Evolutionary conservation across 2,888 invertebrate genomes (phyloP), one percentile per base, ranked within the genome.

Genomic region (Philhelius pedissequus): DNA sequence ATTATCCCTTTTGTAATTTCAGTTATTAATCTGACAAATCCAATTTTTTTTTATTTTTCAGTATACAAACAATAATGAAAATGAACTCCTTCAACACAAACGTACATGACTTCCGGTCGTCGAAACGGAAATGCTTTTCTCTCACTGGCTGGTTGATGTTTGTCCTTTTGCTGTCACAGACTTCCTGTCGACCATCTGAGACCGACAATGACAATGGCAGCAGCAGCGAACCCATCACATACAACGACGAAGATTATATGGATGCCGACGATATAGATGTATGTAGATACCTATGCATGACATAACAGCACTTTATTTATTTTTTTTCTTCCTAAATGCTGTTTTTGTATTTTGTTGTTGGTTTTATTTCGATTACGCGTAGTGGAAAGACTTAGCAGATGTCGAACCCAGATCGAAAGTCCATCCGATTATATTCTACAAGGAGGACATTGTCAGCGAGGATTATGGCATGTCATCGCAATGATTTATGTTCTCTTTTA

Each of bases 391-490:
- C 62, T 88, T 89, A 3, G 87, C 87, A 68, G 18, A 87, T 30
- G 88, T 88, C 20, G 88, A 88, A 25, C 32, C 71, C 70, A 69
- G 75, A 68, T 75, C 83, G 38, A 89, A 90, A 81, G 88, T 88
- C 80, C 90, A 90, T 87, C 90, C 90, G 7, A 87, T 89, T 79
- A 87, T 90, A 45, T 89, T 89, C 88, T 90, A 90, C 84, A 90
- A 90, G 66, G 90, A 90, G 86, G 90, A 90, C 81, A 89, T 90
- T 83, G 91, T 91, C 62, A 89, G 70, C 70, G 90, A 90, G 79
- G 90, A 90, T 87, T 91, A 89, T 86, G 90, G 90, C 90, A 74
- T 87, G 87, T 30, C 66, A 40, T 40, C 18, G 30, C n/a, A 40
- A 52, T 38, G 60, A 60, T 68, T 43, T 60, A 15, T 54, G 15